These are phyloP conservation scores for Phaenicophaeus curvirostris DNA, from an alignment of 2,797 vertebrate genomes.

Conservation along the genomic window DNA sequence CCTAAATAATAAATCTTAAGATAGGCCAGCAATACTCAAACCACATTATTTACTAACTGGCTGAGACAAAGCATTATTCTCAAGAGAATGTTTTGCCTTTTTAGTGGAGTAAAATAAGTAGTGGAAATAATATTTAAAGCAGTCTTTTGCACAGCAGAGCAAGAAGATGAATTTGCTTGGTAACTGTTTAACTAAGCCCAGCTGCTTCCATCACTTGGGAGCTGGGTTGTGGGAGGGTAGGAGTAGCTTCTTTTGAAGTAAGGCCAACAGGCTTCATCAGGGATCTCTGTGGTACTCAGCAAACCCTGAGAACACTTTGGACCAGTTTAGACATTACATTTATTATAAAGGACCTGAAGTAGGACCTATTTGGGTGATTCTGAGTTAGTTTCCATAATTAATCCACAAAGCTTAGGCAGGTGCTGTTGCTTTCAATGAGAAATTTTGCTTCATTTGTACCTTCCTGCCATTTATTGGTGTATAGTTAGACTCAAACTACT, in stretches of 20 bases:
- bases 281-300: not conserved
- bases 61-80: slow-evolving; percentile 7
- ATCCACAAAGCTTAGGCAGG: not conserved
- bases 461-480: not conserved
- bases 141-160: not conserved
- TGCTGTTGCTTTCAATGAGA: not conserved
- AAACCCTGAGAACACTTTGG: not conserved
- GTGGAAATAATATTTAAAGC: slow-evolving; percentile 24
- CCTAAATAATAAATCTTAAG: not conserved
- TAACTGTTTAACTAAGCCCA: slow-evolving; percentile 8
- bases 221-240: not conserved
- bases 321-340: not conserved
- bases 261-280: not conserved
- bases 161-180: not conserved
- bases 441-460: not conserved
- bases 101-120: not conserved
- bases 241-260: not conserved
- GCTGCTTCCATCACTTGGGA: not conserved
- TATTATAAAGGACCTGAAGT: not conserved
- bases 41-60: not conserved
- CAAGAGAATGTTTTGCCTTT: slow-evolving; percentile 3
- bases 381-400: not conserved
- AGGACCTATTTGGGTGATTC: not conserved
- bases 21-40: not conserved
- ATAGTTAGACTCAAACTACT: not conserved